phyloP scores from a whole-genome alignment of 2,888 invertebrate genomes.

The Conistra vaccinii region DNA sequence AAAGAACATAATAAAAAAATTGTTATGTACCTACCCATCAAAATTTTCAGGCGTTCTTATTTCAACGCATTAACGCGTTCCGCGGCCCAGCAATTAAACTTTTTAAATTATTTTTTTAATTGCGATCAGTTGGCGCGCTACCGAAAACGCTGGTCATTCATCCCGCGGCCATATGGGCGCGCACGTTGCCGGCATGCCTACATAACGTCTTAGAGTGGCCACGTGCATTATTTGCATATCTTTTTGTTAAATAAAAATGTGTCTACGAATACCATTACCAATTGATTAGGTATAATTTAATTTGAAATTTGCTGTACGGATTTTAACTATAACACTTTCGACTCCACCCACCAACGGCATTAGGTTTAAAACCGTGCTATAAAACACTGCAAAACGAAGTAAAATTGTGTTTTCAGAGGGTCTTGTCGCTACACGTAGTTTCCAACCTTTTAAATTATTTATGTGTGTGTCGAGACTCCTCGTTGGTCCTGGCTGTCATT shows the following conservation, averaged over 20 bases:
- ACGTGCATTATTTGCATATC: constrained; percentile 81
- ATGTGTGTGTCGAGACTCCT: too few relatives aligned
- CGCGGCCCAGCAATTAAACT: constrained; percentile 45
- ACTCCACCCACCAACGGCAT: too few relatives aligned
- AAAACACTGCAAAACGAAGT: too few relatives aligned
- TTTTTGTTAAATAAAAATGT: constrained; percentile 41
- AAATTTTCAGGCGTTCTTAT: constrained; percentile 40
- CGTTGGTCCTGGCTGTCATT: too few relatives aligned
- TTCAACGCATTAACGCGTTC: constrained; percentile 39
- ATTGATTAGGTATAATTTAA: constrained; percentile 6
- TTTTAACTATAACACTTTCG: too few relatives aligned
- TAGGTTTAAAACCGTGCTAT: too few relatives aligned
- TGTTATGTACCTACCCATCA: neutral
- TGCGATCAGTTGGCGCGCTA: constrained; percentile 76
- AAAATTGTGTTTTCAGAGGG: too few relatives aligned
- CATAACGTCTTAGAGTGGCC: constrained; percentile 76
- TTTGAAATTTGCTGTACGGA: too few relatives aligned
- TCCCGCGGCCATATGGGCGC: constrained; percentile 85
- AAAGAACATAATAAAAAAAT: neutral
- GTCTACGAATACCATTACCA: constrained; percentile 44
- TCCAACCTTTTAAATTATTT: too few relatives aligned
- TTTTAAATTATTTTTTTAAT: constrained; percentile 73
- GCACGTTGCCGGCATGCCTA: constrained; percentile 75
- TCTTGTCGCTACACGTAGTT: too few relatives aligned
- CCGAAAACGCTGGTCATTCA: constrained; percentile 87